These are phyloP conservation scores for Aplodontia rufa DNA, from an alignment of 2,113 vertebrate genomes.

Conservation along the genomic window DNA sequence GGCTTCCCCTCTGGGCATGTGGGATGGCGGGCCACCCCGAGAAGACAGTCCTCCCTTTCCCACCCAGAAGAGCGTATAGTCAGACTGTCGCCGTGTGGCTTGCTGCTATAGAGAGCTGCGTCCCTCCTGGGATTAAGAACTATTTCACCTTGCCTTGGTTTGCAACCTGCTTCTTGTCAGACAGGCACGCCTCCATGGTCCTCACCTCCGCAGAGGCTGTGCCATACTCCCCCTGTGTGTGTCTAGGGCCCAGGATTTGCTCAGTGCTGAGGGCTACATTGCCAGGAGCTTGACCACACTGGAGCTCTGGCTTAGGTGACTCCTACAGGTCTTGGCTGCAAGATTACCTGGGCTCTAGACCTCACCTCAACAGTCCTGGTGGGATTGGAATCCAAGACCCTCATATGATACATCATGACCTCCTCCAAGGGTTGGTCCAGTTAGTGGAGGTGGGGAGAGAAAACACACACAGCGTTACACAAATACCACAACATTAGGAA, in stretches of 20 bases:
- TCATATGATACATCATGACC: accelerated
- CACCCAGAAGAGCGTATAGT: accelerated
- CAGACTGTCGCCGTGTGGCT: accelerated
- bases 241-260: neutral
- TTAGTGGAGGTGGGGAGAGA: accelerated
- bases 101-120: accelerated
- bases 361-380: accelerated
- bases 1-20: neutral
- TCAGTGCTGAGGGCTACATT: accelerated
- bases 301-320: accelerated
- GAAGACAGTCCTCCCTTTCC: neutral
- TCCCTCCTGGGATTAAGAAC: too few relatives aligned
- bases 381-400: accelerated
- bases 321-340: neutral
- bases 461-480: neutral
- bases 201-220: neutral
- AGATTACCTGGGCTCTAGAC: neutral
- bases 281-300: accelerated
- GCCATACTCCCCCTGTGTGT: accelerated
- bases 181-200: neutral
- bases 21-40: neutral
- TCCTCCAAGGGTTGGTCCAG: too few relatives aligned
- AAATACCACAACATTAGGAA: accelerated
- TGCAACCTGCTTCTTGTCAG: neutral
- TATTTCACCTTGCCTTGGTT: accelerated